Conservation (phyloP, 2,113 vertebrate species). For the Serinus canaria region DNA sequence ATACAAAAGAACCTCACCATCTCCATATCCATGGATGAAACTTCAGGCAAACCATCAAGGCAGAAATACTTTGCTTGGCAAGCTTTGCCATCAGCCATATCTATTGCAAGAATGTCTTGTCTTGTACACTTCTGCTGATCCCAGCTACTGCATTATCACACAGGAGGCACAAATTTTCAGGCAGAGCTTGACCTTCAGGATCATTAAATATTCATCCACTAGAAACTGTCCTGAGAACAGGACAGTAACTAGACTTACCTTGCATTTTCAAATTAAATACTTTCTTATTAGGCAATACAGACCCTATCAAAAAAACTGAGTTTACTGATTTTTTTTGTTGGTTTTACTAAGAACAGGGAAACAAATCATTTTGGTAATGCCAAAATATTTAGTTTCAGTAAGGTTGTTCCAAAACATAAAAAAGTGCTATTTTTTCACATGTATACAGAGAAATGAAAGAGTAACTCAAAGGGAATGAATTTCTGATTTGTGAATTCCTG, state of each 20-base stretch:
- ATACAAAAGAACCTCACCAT: neutral
- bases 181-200: neutral
- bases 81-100: neutral
- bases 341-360: neutral
- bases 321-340: neutral
- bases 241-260: neutral
- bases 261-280: neutral
- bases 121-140: neutral
- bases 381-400: neutral
- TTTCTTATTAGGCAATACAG: neutral
- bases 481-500: neutral
- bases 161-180: neutral
- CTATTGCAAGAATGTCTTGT: neutral
- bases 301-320: neutral
- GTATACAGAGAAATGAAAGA: neutral
- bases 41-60: neutral
- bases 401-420: neutral
- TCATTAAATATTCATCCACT: neutral
- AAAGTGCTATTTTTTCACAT: neutral
- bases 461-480: neutral
- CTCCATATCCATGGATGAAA: neutral
- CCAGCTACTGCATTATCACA: neutral
- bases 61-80: neutral
- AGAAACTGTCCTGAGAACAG: neutral
- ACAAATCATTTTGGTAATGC: neutral